These are phyloP conservation scores for Abramis brama DNA, from an alignment of 2,113 vertebrate species.

Conservation along the genomic window DNA sequence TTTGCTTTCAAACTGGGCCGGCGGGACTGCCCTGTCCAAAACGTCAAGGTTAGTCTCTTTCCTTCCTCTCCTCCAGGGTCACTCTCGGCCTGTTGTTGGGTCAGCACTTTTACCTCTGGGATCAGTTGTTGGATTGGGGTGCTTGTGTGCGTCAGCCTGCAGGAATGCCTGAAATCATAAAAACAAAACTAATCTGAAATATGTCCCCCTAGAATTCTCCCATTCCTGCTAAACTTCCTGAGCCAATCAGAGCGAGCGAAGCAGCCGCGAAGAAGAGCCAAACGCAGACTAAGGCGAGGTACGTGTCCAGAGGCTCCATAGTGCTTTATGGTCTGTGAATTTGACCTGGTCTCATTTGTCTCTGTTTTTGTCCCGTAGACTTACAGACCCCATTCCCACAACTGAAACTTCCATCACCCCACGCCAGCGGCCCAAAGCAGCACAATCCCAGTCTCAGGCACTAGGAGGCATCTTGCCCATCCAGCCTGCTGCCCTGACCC, in stretches of 20 bases:
- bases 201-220: slow-evolving; percentile 82
- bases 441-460: slow-evolving; percentile 89
- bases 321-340: neutral
- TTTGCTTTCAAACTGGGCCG: slow-evolving; percentile 93
- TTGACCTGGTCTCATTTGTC: neutral
- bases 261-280: slow-evolving; percentile 95
- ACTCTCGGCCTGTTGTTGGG: neutral
- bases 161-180: slow-evolving; percentile 11
- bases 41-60: slow-evolving; percentile 84
- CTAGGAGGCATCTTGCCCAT: slow-evolving; percentile 89
- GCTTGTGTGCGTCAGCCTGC: neutral
- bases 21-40: slow-evolving; percentile 91
- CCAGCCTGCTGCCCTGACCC: slow-evolving; percentile 93
- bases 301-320: slow-evolving; percentile 47
- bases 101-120: slow-evolving; percentile 14
- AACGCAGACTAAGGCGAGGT: slow-evolving; percentile 90
- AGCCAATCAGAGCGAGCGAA: slow-evolving; percentile 95
- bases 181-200: slow-evolving; percentile 10
- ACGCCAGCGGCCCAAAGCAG: slow-evolving; percentile 95
- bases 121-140: neutral
- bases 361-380: slow-evolving; percentile 71
- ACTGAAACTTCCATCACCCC: slow-evolving; percentile 98
- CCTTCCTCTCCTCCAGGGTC: neutral
- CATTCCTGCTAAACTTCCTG: slow-evolving; percentile 92
- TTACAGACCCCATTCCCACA: slow-evolving; percentile 95